A percentile compares a stretch with the other conserved stretches of the same genome.
These are phyloP conservation scores for Argyresthia albistria DNA, from an alignment of 2,888 invertebrate genomes.

Conservation along the genomic window DNA sequence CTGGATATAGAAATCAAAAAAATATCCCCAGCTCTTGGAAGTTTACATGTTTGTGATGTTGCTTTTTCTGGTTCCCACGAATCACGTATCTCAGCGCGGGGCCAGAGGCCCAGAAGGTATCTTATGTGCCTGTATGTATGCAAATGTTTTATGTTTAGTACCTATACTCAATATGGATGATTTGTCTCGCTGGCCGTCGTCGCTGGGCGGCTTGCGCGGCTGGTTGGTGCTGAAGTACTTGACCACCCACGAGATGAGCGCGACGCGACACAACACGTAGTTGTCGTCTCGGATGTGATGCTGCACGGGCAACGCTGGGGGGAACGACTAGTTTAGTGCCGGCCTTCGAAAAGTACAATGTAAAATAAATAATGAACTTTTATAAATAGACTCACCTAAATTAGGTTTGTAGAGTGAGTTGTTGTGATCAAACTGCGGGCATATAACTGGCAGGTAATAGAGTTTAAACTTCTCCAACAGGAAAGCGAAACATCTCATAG, in stretches of 20 bases:
- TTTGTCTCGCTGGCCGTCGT: slow-evolving; percentile 42
- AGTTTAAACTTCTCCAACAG: slow-evolving; percentile 92
- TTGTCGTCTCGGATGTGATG: slow-evolving; percentile 80
- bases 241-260: slow-evolving; percentile 91
- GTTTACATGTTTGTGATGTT: too few relatives aligned
- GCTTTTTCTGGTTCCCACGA: too few relatives aligned
- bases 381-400: slow-evolving; percentile 68
- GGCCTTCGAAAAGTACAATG: neutral
- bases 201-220: slow-evolving; percentile 73
- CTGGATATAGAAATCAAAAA: too few relatives aligned
- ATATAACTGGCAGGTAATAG: slow-evolving; percentile 91
- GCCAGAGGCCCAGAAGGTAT: too few relatives aligned
- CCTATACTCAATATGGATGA: slow-evolving; percentile 60
- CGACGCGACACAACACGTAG: slow-evolving; percentile 83
- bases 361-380: neutral
- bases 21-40: too few relatives aligned
- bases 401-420: slow-evolving; percentile 89
- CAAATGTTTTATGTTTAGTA: slow-evolving; percentile 46
- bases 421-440: slow-evolving; percentile 86
- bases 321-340: neutral
- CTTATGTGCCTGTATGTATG: too few relatives aligned
- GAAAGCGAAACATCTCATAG: slow-evolving; percentile 89
- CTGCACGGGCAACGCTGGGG: slow-evolving; percentile 80
- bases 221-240: slow-evolving; percentile 80
- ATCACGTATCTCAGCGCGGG: too few relatives aligned